Evolutionary conservation across 2,888 invertebrate species (phyloP).

Genomic region (Cylindroiulus punctatus): DNA sequence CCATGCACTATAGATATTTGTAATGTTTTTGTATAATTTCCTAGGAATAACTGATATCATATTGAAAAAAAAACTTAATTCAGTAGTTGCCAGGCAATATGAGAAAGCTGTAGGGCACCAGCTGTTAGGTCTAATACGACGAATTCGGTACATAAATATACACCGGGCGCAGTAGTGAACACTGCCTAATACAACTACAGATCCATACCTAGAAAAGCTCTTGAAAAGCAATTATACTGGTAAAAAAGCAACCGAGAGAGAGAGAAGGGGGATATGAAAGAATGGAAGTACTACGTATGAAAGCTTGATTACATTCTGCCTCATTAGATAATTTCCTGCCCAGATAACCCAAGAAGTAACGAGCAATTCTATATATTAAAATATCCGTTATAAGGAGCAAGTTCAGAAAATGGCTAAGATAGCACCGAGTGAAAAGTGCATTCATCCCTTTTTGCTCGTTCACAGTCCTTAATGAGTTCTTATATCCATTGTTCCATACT

Average conservation of each 20-base stretch:
- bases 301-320: constrained; percentile 52
- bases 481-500: constrained; percentile 43
- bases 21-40: constrained; percentile 13
- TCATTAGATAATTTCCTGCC: constrained; percentile 51
- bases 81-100: constrained; percentile 3
- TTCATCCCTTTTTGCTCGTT: constrained; percentile 30
- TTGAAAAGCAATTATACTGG: constrained; percentile 51
- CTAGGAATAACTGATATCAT: not conserved
- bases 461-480: constrained; percentile 20
- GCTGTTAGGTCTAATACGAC: not conserved
- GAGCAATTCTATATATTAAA: constrained; percentile 49
- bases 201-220: constrained; percentile 30
- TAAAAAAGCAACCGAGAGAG: constrained; percentile 44
- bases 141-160: constrained; percentile 3
- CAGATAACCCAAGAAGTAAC: constrained; percentile 49
- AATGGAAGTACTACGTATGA: constrained; percentile 40
- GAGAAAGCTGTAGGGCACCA: not conserved
- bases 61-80: not conserved
- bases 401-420: constrained; percentile 46
- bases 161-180: not conserved
- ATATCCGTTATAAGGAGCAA: constrained; percentile 26
- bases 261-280: constrained; percentile 13
- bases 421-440: constrained; percentile 17
- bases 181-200: not conserved
- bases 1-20: not conserved